Base-by-base conservation (phyloP, 2,888 invertebrate species). In the Drosophila hamatofila region DNA sequence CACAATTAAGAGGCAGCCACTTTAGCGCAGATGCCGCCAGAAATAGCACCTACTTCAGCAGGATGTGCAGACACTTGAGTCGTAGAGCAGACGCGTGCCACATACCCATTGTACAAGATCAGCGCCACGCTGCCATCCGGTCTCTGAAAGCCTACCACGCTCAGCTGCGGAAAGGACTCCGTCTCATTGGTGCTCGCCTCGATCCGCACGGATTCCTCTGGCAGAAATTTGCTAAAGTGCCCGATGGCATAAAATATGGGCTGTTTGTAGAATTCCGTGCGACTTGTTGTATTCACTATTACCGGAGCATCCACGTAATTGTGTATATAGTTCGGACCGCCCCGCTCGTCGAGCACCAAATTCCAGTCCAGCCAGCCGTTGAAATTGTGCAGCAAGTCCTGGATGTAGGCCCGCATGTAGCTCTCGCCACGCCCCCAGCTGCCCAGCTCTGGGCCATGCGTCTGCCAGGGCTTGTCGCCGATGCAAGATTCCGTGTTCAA, bases 301-400 rank as follows among this genome's bases (percentile, higher is more conserved):
- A 98, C 95, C 0, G 98, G 95, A 0, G 97, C 94, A 92, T 98
- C 98, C 0, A 97, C 97, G 61, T 68, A 81, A 69, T 93, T 93
- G 8, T 91, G 61, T 0, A 89, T 88, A 85, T 94, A 95, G 92
- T 97, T 97, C 0, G 98, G 98, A 0, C 98, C 97, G 25, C 98
- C 98, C 1, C 91, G 81, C 59, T 94, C 92, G 90, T 97, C 94
- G n/a, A 98, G 92, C 27, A 96, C 96, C 60, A 98, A 93, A 92
- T 98, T 98, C 98, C 98, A 98, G 92, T 98, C 98, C 0, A 97
- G 94, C 98, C 98, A 98, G 1, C 97, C 98, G 35, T 94, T 94
- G 0, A 96, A 95, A 93, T 95, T 96, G 92, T 97, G 95, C 82
- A 96, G 95, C 46, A 97, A 90, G 91, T 97, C 96, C 95, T 95